Conservation (phyloP, 2,888 invertebrate species). For the Diarsia dahlii region DNA sequence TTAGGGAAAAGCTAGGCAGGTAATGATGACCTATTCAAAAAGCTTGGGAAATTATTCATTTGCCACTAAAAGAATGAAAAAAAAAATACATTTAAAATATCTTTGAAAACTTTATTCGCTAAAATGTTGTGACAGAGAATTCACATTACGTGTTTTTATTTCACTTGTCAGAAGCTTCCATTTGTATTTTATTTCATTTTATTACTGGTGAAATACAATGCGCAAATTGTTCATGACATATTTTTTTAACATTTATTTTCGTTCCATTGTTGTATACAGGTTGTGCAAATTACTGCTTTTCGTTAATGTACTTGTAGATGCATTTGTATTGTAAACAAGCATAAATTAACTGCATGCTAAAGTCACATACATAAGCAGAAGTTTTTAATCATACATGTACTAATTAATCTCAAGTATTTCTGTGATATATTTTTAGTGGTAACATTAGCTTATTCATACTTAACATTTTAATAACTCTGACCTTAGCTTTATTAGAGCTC, state of each 20-base stretch:
- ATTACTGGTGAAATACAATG: slow-evolving; percentile 25
- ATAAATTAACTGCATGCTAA: background rate
- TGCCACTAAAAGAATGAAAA: background rate
- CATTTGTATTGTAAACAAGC: background rate
- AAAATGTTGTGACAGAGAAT: slow-evolving; percentile 32
- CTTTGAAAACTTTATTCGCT: slow-evolving; percentile 38
- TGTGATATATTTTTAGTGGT: background rate
- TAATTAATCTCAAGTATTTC: background rate
- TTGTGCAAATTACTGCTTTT: background rate
- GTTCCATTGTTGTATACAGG: slow-evolving; percentile 1
- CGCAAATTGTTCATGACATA: slow-evolving; percentile 30
- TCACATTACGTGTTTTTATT: slow-evolving; percentile 45
- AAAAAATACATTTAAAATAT: background rate
- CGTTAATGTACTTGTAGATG: background rate
- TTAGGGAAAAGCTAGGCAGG: background rate
- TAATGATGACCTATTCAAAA: background rate
- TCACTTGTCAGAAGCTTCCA: slow-evolving; percentile 35
- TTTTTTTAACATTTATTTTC: slow-evolving; percentile 20
- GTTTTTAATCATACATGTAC: background rate
- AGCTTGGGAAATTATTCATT: background rate
- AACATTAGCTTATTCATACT: slow-evolving; percentile 10
- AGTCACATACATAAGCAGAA: background rate
- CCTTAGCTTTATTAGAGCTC: background rate
- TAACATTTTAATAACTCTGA: background rate
- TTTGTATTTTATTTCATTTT: slow-evolving; percentile 48